phyloP scores from a whole-genome alignment of 92 coral and sea anemone genomes.

The Bergia sp. region DNA sequence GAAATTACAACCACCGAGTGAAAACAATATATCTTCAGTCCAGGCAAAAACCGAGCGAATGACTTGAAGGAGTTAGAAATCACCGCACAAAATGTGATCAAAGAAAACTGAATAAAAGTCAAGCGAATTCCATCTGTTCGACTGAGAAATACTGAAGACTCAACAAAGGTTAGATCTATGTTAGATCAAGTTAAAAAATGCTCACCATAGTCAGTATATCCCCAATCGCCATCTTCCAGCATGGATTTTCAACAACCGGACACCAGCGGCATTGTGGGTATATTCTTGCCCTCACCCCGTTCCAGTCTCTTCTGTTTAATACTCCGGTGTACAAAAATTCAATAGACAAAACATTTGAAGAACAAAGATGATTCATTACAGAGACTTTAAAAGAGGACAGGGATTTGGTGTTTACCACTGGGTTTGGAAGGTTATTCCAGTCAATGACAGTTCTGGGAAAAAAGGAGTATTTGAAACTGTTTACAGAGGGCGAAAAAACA shows the following conservation, averaged over 20 bases:
- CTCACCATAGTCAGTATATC: conserved; percentile 13
- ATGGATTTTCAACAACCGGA: no score
- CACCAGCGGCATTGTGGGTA: conserved; percentile 29
- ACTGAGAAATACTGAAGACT: neutral
- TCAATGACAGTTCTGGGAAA: no score
- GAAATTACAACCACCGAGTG: conserved; percentile 1
- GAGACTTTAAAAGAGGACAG: no score
- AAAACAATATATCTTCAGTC: neutral
- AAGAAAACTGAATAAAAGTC: neutral
- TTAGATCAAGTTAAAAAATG: neutral
- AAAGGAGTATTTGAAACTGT: no score
- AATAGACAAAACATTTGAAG: no score
- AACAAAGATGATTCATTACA: no score
- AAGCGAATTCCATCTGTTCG: neutral
- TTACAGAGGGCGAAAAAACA: no score
- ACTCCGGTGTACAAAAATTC: no score
- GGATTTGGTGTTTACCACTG: no score
- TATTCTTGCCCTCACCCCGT: neutral
- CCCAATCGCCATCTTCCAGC: neutral
- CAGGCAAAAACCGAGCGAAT: neutral
- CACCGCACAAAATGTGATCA: no score
- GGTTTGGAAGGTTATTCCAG: no score
- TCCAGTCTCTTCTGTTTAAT: neutral
- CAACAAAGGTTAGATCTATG: neutral
- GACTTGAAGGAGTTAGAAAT: no score